These are phyloP conservation scores for Thamnaconus septentrionalis DNA, from an alignment of 2,113 vertebrate genomes.

Conservation along the genomic window DNA sequence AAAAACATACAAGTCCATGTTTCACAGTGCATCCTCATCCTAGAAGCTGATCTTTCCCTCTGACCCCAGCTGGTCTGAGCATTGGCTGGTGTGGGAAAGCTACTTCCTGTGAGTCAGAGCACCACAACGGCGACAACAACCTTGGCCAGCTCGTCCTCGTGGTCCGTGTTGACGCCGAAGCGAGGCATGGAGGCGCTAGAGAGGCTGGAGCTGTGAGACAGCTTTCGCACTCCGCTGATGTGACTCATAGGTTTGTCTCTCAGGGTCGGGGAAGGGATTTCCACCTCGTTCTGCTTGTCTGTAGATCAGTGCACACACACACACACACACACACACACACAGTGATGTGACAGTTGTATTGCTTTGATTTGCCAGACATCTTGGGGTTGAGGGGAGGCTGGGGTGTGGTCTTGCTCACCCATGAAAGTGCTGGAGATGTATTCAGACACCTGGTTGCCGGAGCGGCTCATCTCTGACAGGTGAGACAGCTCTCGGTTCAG, in stretches of 20 bases:
- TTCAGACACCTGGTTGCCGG: conserved; percentile 79
- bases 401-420: conserved; percentile 72
- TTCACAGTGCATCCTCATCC: no score
- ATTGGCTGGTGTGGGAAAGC: no score
- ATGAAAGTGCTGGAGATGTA: conserved; percentile 89
- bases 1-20: no score
- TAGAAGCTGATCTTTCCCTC: no score
- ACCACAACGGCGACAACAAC: conserved; percentile 30
- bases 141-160: conserved; percentile 84
- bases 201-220: conserved; percentile 75
- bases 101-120: conserved; percentile 2
- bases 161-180: conserved; percentile 85
- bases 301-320: conserved; percentile 7
- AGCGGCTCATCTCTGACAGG: conserved; percentile 80
- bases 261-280: conserved; percentile 69
- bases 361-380: no score
- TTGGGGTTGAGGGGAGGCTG: no score
- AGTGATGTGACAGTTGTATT: no score
- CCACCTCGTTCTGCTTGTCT: conserved; percentile 76
- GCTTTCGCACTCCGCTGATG: conserved; percentile 72
- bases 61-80: no score
- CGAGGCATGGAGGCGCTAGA: conserved; percentile 77
- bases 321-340: background rate
- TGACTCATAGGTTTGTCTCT: conserved; percentile 76
- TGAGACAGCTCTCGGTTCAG: conserved; percentile 88